Conservation (phyloP, 2,888 invertebrate species). For the Nipponacmea schrenckii region DNA sequence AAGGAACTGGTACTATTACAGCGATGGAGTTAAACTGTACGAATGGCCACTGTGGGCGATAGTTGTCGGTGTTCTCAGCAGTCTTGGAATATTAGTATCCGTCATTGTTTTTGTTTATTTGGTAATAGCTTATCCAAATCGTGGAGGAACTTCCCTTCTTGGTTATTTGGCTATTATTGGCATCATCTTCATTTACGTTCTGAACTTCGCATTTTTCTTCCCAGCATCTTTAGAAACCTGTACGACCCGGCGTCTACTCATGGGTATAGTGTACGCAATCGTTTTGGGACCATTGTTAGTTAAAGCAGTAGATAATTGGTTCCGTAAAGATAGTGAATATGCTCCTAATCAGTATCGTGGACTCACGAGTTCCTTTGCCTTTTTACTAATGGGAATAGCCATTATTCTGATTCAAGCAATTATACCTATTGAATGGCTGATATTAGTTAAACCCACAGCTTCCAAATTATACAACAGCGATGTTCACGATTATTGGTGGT, state of each 20-base stretch:
- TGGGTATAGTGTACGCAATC: conserved; percentile 68
- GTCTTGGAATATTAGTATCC: conserved; percentile 64
- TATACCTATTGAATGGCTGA: conserved; percentile 68
- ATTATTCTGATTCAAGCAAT: conserved; percentile 65
- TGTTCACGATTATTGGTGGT: conserved; percentile 58
- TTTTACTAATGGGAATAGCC: conserved; percentile 61
- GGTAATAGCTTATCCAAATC: conserved; percentile 62
- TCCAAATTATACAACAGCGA: conserved; percentile 32
- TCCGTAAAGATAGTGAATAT: conserved; percentile 49
- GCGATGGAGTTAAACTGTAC: conserved; percentile 39
- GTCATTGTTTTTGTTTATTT: conserved; percentile 66
- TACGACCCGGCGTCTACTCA: conserved; percentile 65
- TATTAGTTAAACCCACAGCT: conserved; percentile 64
- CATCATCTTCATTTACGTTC: conserved; percentile 66
- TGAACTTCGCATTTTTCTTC: conserved; percentile 69
- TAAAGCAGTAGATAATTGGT: conserved; percentile 68
- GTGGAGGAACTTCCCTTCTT: conserved; percentile 65
- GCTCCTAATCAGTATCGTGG: conserved; percentile 42
- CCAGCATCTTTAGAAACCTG: conserved; percentile 66
- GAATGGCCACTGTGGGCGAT: conserved; percentile 63
- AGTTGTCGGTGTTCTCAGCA: conserved; percentile 56
- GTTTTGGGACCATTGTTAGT: conserved; percentile 68
- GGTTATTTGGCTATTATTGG: conserved; percentile 69
- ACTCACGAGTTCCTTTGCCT: conserved; percentile 60
- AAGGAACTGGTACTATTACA: conserved; percentile 52